These are phyloP conservation scores for Microtus oregoni DNA, from an alignment of 2,113 vertebrate species.

Conservation along the genomic window DNA sequence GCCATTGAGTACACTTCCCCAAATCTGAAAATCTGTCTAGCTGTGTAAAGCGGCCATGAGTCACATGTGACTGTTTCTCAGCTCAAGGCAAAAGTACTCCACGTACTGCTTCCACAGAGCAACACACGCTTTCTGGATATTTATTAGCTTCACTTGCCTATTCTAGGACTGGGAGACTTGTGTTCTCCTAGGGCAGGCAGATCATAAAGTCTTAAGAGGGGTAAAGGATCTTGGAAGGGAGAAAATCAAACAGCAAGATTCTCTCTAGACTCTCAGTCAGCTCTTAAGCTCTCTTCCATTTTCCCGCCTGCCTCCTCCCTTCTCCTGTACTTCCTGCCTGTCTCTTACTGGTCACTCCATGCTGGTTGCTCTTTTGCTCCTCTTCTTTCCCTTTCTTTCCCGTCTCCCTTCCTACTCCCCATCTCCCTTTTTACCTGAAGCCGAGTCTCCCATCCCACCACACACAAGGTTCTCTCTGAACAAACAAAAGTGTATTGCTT, in stretches of 20 bases:
- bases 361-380: too few relatives aligned
- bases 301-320: too few relatives aligned
- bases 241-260: neutral
- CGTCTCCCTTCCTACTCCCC: neutral
- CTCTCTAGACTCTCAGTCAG: neutral
- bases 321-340: too few relatives aligned
- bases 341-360: neutral
- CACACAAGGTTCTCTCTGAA: neutral
- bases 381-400: neutral
- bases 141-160: constrained; percentile 38
- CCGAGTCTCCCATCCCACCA: neutral
- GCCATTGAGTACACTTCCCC: neutral
- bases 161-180: neutral
- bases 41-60: neutral
- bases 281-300: neutral
- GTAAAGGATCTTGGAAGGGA: neutral
- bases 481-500: neutral
- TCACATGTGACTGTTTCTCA: neutral
- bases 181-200: neutral
- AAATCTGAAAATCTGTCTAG: neutral
- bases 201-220: neutral
- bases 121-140: constrained; percentile 20
- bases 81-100: neutral
- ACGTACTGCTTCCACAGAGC: neutral
- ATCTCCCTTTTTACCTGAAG: neutral